Evolutionary conservation across 2,797 vertebrate species (phyloP), one percentile per base, ranked within the genome.

Genomic region (Paratrypauchen microcephalus): DNA sequence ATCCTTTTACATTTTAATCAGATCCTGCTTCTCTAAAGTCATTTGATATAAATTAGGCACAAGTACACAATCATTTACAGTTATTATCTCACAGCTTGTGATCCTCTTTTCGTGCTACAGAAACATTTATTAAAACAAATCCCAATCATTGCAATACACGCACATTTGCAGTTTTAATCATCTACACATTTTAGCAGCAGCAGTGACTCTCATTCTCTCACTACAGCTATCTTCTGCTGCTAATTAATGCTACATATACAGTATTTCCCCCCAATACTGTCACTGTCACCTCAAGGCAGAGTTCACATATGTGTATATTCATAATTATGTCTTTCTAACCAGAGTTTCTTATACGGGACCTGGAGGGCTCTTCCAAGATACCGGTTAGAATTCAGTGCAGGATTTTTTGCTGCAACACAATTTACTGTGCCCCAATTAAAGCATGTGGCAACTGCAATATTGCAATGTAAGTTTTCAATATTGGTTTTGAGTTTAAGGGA

Each of bases 391-490:
- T 8, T 13, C 19, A 19, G 16, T 52, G 23, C 23, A 67, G 71
- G 65, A 6, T 56, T 47, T 58, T 74, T 71, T 70, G 71, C 57
- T 78, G 82, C 72, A 79, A 83, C 86, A 85, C 21, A 56, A 58
- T 62, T 30, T 7, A 9, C 55, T 74, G 76, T 69, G 45, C 61
- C 61, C 70, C 9, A 32, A 65, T 45, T 45, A 16, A 45, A 45
- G 41, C 12, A 8, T 23, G 48, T 23, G 50, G 24, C 48, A 32
- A 6, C 48, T n/a, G n/a, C n/a, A 36, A 54, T 36, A 54, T 12
- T 28, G 30, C 16, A 13, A 8, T 32, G 47, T 66, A 12, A 36
- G 28, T 21, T 54, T 66, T 66, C 13, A 13, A 55, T 23, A 23
- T 55, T 24, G n/a, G 50, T 50, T 66, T 36, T 30, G n/a, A 66